Conservation (phyloP, 2,797 vertebrate species). For the Macropus fuliginosus region DNA sequence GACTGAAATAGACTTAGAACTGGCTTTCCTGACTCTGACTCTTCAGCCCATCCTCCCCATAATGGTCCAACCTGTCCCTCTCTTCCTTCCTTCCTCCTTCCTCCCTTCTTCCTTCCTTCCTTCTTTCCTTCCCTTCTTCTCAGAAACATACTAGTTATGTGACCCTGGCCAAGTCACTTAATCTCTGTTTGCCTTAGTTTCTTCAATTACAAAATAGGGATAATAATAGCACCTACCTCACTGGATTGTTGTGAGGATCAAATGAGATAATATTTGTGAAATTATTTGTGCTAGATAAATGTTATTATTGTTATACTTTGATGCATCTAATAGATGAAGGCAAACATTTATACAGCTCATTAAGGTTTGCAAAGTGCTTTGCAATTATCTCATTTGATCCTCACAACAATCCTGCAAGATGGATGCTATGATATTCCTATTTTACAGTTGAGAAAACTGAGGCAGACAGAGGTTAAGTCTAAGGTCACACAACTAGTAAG, state of each 20-base stretch:
- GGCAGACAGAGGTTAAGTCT: background rate
- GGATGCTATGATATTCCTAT: background rate
- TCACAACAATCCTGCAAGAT: no score
- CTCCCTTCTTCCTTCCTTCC: no score
- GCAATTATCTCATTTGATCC: no score
- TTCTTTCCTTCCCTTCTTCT: background rate
- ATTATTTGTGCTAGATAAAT: no score
- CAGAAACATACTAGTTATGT: no score
- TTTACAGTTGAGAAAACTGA: background rate
- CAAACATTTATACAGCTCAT: no score
- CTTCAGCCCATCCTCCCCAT: background rate
- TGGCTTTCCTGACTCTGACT: background rate
- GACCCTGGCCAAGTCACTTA: background rate
- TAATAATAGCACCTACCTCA: background rate
- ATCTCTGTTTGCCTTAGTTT: background rate
- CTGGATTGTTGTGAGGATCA: background rate
- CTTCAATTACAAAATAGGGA: background rate
- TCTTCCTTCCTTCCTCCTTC: background rate
- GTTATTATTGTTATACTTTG: no score
- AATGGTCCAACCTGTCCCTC: background rate
- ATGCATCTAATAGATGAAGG: no score
- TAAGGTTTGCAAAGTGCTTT: no score
- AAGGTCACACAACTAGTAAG: background rate
- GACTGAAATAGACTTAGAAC: background rate
- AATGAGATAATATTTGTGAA: background rate